phyloP scores from a whole-genome alignment of 1,140 invertebrate genomes.

The Heliconius melpomene region DNA sequence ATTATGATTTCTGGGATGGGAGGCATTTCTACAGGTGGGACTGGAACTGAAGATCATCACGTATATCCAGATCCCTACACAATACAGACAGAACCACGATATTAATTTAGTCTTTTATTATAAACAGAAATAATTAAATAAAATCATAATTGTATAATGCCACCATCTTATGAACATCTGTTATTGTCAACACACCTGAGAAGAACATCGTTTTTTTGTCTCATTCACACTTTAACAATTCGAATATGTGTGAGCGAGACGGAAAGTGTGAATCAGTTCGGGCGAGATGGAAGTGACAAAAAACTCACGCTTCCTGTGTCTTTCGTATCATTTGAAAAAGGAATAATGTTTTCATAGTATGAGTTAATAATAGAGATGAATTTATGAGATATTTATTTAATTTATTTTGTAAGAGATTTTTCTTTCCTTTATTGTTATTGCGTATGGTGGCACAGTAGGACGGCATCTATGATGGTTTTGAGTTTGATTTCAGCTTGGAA shows the following conservation, averaged over 20 bases:
- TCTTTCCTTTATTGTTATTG: too few species aligned
- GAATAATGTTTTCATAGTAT: constrained; percentile 71
- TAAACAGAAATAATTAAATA: constrained; percentile 77
- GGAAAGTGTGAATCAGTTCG: constrained; percentile 51
- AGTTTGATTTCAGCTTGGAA: too few species aligned
- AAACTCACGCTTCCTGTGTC: constrained; percentile 80
- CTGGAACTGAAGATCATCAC: neutral
- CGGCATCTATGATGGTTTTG: too few species aligned
- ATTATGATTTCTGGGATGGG: too few species aligned
- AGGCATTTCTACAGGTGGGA: neutral
- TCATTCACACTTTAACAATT: constrained; percentile 39
- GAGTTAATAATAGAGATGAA: constrained; percentile 43
- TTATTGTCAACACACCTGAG: constrained; percentile 80
- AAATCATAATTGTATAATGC: constrained; percentile 79
- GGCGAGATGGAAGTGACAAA: constrained; percentile 78
- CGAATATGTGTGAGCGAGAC: constrained; percentile 50
- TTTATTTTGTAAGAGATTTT: neutral
- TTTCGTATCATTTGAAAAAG: constrained; percentile 80
- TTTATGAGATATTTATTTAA: neutral
- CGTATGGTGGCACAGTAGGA: too few species aligned
- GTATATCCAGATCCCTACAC: neutral
- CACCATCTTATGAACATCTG: constrained; percentile 76
- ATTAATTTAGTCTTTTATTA: neutral
- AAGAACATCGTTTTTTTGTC: constrained; percentile 44
- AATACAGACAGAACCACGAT: neutral